These are phyloP conservation scores for Spea multiplicata DNA, from an alignment of 2,113 vertebrate species.

Conservation along the genomic window DNA sequence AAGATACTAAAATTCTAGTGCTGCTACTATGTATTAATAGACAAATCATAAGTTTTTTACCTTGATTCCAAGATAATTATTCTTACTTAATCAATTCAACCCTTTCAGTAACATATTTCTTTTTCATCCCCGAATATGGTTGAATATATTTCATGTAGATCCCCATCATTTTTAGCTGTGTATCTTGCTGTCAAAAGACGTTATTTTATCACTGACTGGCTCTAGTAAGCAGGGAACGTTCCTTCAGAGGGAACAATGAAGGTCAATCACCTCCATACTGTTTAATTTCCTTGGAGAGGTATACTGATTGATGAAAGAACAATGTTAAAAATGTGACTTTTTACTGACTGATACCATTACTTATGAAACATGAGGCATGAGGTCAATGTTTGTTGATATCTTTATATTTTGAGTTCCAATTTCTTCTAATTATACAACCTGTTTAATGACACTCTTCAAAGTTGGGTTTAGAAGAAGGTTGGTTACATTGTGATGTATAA, in stretches of 20 bases:
- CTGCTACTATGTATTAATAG: background rate
- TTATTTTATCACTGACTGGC: background rate
- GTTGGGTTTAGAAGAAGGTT: no score
- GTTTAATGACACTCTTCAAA: background rate
- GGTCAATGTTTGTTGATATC: conserved; percentile 36
- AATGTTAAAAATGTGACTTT: conserved; percentile 3
- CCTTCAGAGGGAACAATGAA: background rate
- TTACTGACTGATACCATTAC: conserved; percentile 24
- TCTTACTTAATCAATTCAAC: background rate
- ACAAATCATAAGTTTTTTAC: background rate
- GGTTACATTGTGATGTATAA: background rate
- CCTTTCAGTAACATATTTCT: background rate
- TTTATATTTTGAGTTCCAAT: background rate
- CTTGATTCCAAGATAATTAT: background rate
- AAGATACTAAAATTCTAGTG: background rate
- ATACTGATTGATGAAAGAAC: conserved; percentile 38
- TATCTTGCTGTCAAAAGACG: background rate
- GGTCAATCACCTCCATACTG: background rate
- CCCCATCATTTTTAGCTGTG: background rate
- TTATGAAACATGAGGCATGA: conserved; percentile 33
- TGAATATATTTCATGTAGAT: background rate
- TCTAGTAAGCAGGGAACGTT: background rate
- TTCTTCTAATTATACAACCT: background rate
- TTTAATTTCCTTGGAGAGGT: conserved; percentile 26
- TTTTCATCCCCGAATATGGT: background rate